Evolutionary conservation across 2,113 vertebrate genomes (phyloP).

Genomic region (Sprattus sprattus): DNA sequence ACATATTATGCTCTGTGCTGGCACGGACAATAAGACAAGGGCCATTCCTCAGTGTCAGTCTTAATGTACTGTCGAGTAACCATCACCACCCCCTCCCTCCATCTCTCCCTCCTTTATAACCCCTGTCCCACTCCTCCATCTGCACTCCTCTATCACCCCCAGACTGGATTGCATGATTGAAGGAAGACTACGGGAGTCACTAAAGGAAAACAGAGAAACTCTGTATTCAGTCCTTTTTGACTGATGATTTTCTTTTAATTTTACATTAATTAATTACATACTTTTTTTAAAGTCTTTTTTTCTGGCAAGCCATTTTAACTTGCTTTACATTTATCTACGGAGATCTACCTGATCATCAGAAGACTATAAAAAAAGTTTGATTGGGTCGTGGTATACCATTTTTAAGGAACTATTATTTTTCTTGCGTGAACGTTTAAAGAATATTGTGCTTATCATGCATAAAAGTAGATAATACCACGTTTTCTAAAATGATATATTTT

Average conservation of each 20-base stretch:
- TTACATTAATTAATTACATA: background rate
- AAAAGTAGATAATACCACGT: background rate
- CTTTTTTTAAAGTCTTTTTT: background rate
- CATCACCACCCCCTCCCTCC: slow-evolving; percentile 56
- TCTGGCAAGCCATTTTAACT: background rate
- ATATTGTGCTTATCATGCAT: background rate
- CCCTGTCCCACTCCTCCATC: slow-evolving; percentile 56
- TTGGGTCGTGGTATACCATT: background rate
- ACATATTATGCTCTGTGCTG: slow-evolving; percentile 50
- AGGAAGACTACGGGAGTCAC: background rate
- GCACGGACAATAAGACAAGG: slow-evolving; percentile 45
- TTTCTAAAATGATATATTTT: slow-evolving; percentile 23
- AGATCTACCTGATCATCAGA: background rate
- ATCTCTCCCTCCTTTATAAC: slow-evolving; percentile 71
- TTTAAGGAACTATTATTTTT: background rate
- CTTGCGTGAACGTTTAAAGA: background rate
- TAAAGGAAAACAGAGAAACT: background rate
- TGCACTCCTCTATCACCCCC: slow-evolving; percentile 56
- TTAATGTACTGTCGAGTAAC: slow-evolving; percentile 46
- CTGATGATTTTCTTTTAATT: background rate
- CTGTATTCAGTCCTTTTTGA: background rate
- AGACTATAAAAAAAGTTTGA: background rate
- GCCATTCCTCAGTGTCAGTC: slow-evolving; percentile 52
- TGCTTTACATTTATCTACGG: background rate
- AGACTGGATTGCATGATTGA: slow-evolving; percentile 48